Evolutionary conservation across 2,113 vertebrate species (phyloP), one percentile per base, ranked within the genome.

Genomic region (Charina bottae): DNA sequence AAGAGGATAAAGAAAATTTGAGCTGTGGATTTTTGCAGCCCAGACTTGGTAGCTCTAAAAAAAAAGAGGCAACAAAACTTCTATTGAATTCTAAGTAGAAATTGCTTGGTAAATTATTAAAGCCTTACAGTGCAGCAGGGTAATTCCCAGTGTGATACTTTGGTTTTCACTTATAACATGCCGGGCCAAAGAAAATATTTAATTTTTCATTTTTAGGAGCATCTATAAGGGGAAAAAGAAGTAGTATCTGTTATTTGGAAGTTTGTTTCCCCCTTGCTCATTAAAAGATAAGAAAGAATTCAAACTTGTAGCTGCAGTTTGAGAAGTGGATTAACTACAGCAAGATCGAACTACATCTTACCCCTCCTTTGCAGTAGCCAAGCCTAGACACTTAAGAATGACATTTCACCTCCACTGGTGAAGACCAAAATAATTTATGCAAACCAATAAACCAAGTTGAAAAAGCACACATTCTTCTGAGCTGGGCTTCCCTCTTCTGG

Each of bases 171-270:
- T 95, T 96, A 33, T 93, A 87, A 92, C 72, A 90, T 94, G 19
- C 15, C 94, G 91, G 95, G 94, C 93, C 72, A 87, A 96, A 94
- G 54, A 88, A 96, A 95, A 93, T 92, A 96, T 92, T 92, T 93
- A 94, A 92, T 92, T 90, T 97, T 95, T 93, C 93, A 94, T 92
- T 96, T 94, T 94, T 94, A 94, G 87, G 72, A 90, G 88, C 21
- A 94, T 95, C 89, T 95, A 21, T 88, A 90, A 17, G 89, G 62
- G 24, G 24, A 85, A 93, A 88, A 94, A n/a, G n/a, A 85, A 55
- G 90, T 56, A 37, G 60, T 90, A 94, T 1, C 54, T 33, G 84
- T 96, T 92, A 83, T 93, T 89, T 83, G 86, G 93, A 94, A 88
- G 83, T 21, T 92, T 93, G 90, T 91, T 89, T 95, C 91, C 92